Conservation (phyloP, 2,888 invertebrate genomes). For the Lomographa bimaculata region DNA sequence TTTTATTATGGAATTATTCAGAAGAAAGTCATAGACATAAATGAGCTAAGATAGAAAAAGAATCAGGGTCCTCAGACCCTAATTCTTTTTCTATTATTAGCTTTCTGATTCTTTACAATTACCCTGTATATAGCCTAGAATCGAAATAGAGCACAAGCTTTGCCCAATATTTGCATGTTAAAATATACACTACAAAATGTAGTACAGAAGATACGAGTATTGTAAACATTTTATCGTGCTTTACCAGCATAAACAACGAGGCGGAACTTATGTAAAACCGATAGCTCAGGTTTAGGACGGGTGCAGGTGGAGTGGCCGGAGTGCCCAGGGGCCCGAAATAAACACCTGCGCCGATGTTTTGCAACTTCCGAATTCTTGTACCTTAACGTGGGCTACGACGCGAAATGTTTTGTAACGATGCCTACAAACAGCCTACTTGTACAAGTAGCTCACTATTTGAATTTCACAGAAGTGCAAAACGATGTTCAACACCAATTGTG, state of each 20-base stretch:
- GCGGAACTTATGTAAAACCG: constrained; percentile 59
- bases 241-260: constrained; percentile 45
- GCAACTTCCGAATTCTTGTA: constrained; percentile 30
- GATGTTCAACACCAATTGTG: too few species aligned
- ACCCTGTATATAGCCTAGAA: too few species aligned
- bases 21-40: too few species aligned
- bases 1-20: too few species aligned
- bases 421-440: constrained; percentile 9
- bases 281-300: constrained; percentile 51
- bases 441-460: too few species aligned
- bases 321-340: constrained; percentile 39
- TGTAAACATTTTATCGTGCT: constrained; percentile 33
- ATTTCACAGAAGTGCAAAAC: constrained; percentile 5
- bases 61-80: too few species aligned
- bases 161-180: constrained; percentile 30
- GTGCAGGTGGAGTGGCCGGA: constrained; percentile 39
- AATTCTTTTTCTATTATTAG: too few species aligned
- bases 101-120: too few species aligned
- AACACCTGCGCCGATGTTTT: constrained; percentile 39
- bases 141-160: constrained; percentile 14
- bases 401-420: constrained; percentile 17
- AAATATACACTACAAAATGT: constrained; percentile 30
- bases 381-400: constrained; percentile 7
- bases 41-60: too few species aligned
- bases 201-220: constrained; percentile 32